Conservation (phyloP, 2,797 vertebrate genomes). For the Acanthiza pusilla region DNA sequence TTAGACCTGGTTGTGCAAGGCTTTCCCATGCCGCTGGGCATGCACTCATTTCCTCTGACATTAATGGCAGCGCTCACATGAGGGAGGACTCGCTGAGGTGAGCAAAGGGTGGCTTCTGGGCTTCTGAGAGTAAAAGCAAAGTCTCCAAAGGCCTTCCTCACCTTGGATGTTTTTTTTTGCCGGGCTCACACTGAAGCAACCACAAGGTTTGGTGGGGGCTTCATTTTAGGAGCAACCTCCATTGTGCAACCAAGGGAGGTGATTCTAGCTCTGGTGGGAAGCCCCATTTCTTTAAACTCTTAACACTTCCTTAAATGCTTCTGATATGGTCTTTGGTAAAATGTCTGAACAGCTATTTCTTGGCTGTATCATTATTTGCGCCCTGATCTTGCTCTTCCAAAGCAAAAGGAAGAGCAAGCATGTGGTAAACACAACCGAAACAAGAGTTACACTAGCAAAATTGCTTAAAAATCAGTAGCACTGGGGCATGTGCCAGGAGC, state of each 20-base stretch:
- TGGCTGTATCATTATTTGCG: not conserved
- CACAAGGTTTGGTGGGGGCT: not conserved
- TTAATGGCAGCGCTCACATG: not conserved
- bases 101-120: not conserved
- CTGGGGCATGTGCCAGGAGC: not conserved
- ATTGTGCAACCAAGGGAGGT: not conserved
- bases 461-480: not conserved
- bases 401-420: not conserved
- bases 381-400: not conserved
- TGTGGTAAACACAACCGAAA: not conserved
- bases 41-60: not conserved
- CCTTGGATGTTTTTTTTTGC: not conserved
- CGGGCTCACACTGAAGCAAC: not conserved
- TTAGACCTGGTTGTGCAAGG: slow-evolving; percentile 3
- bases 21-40: not conserved
- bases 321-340: not conserved
- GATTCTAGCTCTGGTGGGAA: not conserved
- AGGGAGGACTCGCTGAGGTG: not conserved
- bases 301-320: not conserved
- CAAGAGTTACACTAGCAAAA: not conserved
- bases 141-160: not conserved
- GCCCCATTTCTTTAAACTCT: not conserved
- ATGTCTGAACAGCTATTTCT: not conserved
- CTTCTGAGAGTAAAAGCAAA: not conserved
- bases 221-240: not conserved